phyloP scores from a whole-genome alignment of 2,797 vertebrate genomes.

The Coilia nasus region DNA sequence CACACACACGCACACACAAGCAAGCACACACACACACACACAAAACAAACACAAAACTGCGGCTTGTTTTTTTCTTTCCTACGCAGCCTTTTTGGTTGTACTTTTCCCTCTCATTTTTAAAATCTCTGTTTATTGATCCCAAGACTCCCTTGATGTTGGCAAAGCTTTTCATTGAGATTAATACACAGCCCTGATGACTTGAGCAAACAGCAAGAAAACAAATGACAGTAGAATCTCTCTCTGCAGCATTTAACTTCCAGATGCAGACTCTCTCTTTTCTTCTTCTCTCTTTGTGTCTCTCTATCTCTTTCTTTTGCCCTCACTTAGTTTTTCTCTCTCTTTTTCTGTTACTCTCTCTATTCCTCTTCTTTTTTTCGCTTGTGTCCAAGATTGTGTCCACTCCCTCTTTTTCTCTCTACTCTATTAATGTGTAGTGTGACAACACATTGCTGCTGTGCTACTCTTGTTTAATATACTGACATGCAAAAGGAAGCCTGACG shows the following conservation, averaged over 20 bases:
- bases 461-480: not conserved
- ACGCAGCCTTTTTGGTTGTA: not conserved
- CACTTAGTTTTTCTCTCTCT: not conserved
- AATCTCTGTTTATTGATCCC: not conserved
- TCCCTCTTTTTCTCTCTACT: not conserved
- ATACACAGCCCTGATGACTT: not conserved
- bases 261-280: not conserved
- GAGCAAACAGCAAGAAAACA: not conserved
- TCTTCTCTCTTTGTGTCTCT: not conserved
- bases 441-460: not conserved
- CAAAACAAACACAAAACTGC: too few species aligned
- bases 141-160: slow-evolving; percentile 1
- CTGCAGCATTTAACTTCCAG: not conserved
- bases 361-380: not conserved
- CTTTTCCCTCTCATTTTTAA: not conserved
- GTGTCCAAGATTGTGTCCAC: too few species aligned
- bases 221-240: not conserved
- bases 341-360: not conserved
- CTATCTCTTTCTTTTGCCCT: not conserved
- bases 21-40: not conserved
- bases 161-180: slow-evolving; percentile 14
- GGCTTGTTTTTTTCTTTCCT: not conserved
- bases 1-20: slow-evolving; percentile 7
- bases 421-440: not conserved
- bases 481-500: not conserved